Evolutionary conservation across 2,797 vertebrate genomes (phyloP).

Genomic region (Rhabdomys pumilio): DNA sequence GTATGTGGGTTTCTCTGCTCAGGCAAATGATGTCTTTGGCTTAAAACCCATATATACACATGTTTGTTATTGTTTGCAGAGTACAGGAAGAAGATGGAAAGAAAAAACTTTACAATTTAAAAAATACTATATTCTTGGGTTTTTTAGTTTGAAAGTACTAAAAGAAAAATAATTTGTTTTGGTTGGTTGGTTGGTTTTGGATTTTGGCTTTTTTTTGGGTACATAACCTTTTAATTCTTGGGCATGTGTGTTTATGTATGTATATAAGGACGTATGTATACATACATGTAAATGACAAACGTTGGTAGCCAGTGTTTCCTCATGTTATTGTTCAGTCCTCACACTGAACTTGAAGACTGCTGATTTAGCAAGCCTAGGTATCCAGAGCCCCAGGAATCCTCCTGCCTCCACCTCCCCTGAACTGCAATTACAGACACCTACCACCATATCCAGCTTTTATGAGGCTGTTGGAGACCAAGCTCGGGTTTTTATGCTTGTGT

Average conservation of each 20-base stretch:
- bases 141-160: constrained; percentile 58
- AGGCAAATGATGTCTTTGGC: constrained; percentile 49
- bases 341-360: not conserved
- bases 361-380: not conserved
- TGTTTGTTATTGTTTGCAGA: constrained; percentile 71
- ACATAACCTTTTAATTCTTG: not conserved
- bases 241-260: not conserved
- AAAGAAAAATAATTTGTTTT: constrained; percentile 47
- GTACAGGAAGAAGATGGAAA: constrained; percentile 35
- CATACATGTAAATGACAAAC: not conserved
- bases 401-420: not conserved
- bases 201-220: constrained; percentile 30
- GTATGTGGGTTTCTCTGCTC: constrained; percentile 65
- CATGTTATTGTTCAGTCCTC: not conserved
- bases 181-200: not conserved
- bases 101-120: constrained; percentile 25
- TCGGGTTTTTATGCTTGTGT: not conserved
- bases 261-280: too few species aligned
- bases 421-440: not conserved
- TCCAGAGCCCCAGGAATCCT: not conserved
- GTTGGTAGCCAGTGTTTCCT: not conserved
- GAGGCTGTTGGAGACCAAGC: not conserved
- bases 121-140: constrained; percentile 51
- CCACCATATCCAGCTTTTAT: not conserved
- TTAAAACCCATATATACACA: constrained; percentile 61